Evolutionary conservation across 2,797 vertebrate genomes (phyloP), one percentile per base, ranked within the genome.

Genomic region (Gambusia yucatana): DNA sequence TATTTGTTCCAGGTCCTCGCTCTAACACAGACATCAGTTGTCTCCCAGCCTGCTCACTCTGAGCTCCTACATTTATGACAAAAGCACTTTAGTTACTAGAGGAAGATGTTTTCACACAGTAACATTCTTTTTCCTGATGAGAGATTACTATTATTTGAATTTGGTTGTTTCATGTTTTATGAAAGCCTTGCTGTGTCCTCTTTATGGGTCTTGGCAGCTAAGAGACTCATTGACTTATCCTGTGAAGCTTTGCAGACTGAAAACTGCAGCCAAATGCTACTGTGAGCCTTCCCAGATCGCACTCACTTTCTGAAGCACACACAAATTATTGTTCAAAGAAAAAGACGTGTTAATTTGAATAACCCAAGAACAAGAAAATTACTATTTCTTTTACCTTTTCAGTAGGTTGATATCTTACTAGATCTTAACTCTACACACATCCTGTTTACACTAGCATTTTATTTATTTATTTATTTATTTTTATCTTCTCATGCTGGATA

Each of bases 241-340:
- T 92, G 87, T 85, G 84, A 86, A 89, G 92, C 89, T 88, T 94
- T 84, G 90, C 87, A 83, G 88, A 46, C 84, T 81, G 73, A 87
- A 89, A 88, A 83, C 78, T 61, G 48, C 63, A 17, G 89, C 91
- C 89, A 90, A 89, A 85, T n/a, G 90, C 89, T 93, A 90, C 91
- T 44, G 89, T 94, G 93, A 94, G 82, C 67, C 83, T 89, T 85
- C 74, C 86, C 92, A 94, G 93, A 92, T 80, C 85, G 77, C 83
- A 72, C 82, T 77, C 77, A 76, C 82, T 44, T 55, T 74, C 83
- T 77, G 28, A 85, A 77, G 84, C 78, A 78, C 77, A 61, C 6
- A 63, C 6, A 84, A 82, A 86, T 39, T 72, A 82, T 71, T 65
- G 76, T 75, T 76, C 41, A 77, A 72, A 72, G 59, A 69, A 65